Base-by-base conservation (phyloP, 2,888 invertebrate genomes). In the Heliconius cydno region DNA sequence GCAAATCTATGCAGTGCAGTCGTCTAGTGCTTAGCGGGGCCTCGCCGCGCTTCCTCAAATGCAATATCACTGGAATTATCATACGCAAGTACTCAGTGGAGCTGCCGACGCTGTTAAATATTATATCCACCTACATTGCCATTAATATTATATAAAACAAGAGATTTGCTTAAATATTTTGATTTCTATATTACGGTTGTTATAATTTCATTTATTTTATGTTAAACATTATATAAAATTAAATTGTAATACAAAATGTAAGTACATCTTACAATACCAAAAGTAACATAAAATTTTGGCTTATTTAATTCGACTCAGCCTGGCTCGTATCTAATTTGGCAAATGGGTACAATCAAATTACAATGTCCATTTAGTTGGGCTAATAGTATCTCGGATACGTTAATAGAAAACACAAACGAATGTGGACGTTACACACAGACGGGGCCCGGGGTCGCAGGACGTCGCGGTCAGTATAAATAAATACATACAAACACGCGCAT, bases 1-100 rank as follows among this genome's bases (percentile, higher is more conserved):
- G 95, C 94, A 95, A 95, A 95, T 94, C 93, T 93, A 93, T 93
- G 93, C 94, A 91, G 92, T 92, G 92, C 90, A 92, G 92, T 91
- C 90, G 92, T 93, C 92, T 92, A 91, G 92, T 92, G 88, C 92
- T 91, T 90, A 87, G 88, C 87, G 87, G 88, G 88, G 85, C 88
- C 84, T 72, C 86, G 85, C 87, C 87, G 89, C 89, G 87, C 92
- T 93, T 91, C 92, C 92, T 93, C 92, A 92, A 94, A 94, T 92
- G 91, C 90, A 92, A 92, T 92, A 91, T 91, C 90, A 89, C 87
- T 89, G 84, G 87, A 92, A 93, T 93, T 93, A 93, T 92, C 91
- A 91, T 92, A 90, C 85, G 87, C 88, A 88, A 91, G 90, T 89
- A 89, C 89, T 90, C 28, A 6, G 28, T 2, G 89, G 89, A 87